Conservation (phyloP, 2,888 invertebrate genomes). For the Trypoxylon attenuatum region DNA sequence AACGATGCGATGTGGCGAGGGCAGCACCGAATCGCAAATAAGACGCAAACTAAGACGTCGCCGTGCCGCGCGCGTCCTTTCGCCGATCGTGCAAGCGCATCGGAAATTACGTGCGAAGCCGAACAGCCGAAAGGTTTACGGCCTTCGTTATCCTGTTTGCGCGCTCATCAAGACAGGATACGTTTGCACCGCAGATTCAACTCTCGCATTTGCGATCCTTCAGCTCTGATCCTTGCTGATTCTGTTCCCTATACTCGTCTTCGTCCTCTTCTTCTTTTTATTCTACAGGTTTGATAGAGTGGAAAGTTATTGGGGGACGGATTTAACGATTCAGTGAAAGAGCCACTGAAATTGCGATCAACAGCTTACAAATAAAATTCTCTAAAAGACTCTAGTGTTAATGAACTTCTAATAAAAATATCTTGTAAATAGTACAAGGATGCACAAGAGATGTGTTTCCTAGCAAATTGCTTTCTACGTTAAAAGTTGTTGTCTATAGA, state of each 20-base stretch:
- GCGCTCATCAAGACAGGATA: constrained; percentile 35
- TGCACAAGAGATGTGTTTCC: too few relatives aligned
- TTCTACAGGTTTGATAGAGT: constrained; percentile 6
- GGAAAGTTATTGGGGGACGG: too few relatives aligned
- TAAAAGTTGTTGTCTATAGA: too few relatives aligned
- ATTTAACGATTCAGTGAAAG: too few relatives aligned
- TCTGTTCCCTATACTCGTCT: constrained; percentile 20
- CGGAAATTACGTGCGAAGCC: constrained; percentile 39
- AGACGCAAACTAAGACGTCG: too few relatives aligned
- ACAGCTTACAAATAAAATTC: too few relatives aligned
- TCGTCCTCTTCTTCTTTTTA: background rate
- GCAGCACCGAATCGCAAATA: constrained; percentile 42
- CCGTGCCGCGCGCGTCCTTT: constrained; percentile 38
- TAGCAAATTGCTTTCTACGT: too few relatives aligned
- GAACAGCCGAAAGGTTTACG: constrained; percentile 40
- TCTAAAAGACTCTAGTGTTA: too few relatives aligned
- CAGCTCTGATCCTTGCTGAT: constrained; percentile 31
- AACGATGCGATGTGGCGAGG: constrained; percentile 11
- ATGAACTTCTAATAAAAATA: too few relatives aligned
- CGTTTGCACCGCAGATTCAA: constrained; percentile 20
- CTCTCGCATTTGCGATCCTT: too few relatives aligned
- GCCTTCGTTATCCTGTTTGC: constrained; percentile 43
- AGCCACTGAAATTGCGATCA: too few relatives aligned
- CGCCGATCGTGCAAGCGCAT: constrained; percentile 39
- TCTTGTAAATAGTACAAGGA: too few relatives aligned